Evolutionary conservation across 2,113 vertebrate genomes (phyloP), one percentile per base, ranked within the genome.

Genomic region (Microcebus lehilahytsara): DNA sequence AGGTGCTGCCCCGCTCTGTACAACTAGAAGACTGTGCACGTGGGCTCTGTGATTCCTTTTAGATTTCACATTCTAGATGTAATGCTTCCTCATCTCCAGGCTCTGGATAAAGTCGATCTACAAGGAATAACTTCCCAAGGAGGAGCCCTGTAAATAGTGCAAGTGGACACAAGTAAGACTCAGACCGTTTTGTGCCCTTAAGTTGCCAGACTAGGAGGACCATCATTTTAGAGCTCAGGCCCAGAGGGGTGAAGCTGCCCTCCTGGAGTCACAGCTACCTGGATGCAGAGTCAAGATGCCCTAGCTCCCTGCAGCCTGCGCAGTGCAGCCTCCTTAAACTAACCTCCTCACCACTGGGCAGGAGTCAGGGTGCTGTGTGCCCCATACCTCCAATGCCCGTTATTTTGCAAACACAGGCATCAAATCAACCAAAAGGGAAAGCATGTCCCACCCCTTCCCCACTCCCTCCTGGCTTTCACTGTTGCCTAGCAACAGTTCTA

Each of bases 401-500:
- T 40, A 71, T 84, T 95, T 86, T 79, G 85, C 81, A 96, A 93
- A 95, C 72, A 40, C 0, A 0, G 20, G 34, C 56, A 94, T 94
- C 56, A 91, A 77, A 85, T 83, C 85, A 91, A 93, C 34, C 64
- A 58, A 64, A 84, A 62, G 69, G 27, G 17, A 93, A 84, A 96
- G 11, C 46, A 14, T 49, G 53, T 74, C 77, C 25, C 30, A 62
- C 60, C 42, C 64, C 51, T 91, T 60, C 62, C 91, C 69, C 19
- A 9, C 74, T 27, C 49, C 88, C 85, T 94, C 64, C 42, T 66
- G 60, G 60, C 78, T 91, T 46, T 91, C n/a, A 46, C 62, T 89
- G 97, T 97, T 97, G 96, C 96, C 69, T 97, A 74, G 96, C 97
- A 97, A 97, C 96, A 49, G 74, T 79, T 96, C 83, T 79, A 66